Conservation (phyloP, 2,888 invertebrate species). For the Drosophila suboccidentalis region DNA sequence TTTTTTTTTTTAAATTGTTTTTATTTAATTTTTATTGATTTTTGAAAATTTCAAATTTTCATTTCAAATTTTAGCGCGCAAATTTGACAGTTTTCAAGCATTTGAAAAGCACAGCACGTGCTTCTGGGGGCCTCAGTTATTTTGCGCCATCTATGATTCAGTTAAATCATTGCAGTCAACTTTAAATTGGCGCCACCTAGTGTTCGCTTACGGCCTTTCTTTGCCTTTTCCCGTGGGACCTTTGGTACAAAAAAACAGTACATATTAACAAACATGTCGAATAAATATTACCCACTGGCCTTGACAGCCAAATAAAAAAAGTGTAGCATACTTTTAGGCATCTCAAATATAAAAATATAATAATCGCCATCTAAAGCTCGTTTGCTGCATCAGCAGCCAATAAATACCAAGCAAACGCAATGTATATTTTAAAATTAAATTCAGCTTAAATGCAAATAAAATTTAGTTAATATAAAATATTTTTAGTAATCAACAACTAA, state of each 20-base stretch:
- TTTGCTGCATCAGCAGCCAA: not conserved
- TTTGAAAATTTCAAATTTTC: too few relatives aligned
- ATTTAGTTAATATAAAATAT: not conserved
- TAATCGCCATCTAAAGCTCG: slow-evolving; percentile 38
- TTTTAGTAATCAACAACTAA: too few relatives aligned
- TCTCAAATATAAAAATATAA: not conserved
- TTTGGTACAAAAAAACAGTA: too few relatives aligned
- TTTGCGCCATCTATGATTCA: slow-evolving; percentile 1
- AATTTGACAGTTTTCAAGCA: too few relatives aligned
- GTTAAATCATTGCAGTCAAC: not conserved
- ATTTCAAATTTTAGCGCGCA: too few relatives aligned
- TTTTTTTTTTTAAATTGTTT: too few relatives aligned
- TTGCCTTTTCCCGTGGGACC: too few relatives aligned
- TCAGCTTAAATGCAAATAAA: not conserved
- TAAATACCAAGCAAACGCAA: not conserved
- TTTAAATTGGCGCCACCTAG: slow-evolving; percentile 2
- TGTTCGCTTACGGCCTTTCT: not conserved
- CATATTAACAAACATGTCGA: too few relatives aligned
- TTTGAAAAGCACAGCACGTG: not conserved
- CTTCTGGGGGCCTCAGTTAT: not conserved
- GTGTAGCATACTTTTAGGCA: slow-evolving; percentile 44
- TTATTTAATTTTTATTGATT: too few relatives aligned
- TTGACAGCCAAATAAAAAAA: not conserved
- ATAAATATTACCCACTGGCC: too few relatives aligned
- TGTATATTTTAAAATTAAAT: not conserved